Base-by-base conservation (phyloP, 2,888 invertebrate species). In the Trachelus tabidus region DNA sequence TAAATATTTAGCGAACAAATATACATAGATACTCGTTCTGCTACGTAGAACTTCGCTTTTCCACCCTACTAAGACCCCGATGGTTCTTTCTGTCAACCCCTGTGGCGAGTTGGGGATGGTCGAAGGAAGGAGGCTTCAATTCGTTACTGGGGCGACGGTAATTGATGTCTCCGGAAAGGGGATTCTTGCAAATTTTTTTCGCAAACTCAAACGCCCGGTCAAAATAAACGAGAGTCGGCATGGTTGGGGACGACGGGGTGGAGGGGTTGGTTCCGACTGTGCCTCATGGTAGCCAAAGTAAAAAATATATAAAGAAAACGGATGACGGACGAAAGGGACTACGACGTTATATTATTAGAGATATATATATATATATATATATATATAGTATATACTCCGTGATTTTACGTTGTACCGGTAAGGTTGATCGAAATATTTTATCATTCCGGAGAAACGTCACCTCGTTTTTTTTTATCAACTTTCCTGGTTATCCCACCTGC, bases 1-100 rank as follows among this genome's bases (percentile, higher is more conserved):
- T 85, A 80, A 85, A 85, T 85, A 84, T 84, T 85, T 85, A 82
- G 80, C 78, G 75, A 81, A 83, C 80, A 83, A 82, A 81, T 78
- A 83, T 71, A 15, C 9, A 71, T 12, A 71, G 31, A 34, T 34
- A 77, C 73, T 77, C 77, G 68, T 33, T 74, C 35, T 30, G 68
- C 73, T 23, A 40, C 34, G 56, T 56, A 23, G 56, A 56, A 56
- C 56, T 56, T 56, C 56, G 56, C 23, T 56, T 56, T 56, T 23
- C 56, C 56, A 56, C 23, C 56, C 56, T 23, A 15, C 56, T 2
- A 56, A 23, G 56, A 23, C 23, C 9, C 34, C 30, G 71, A 30
- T 71, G 71, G 71, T 71, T 71, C 71, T 71, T 71, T 71, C 34
- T 34, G 71, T 71, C 31, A 71, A 71, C 71, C 71, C 71, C 71